Evolutionary conservation across 1,140 invertebrate species (phyloP).

Genomic region (Drosophila pseudoananassae): DNA sequence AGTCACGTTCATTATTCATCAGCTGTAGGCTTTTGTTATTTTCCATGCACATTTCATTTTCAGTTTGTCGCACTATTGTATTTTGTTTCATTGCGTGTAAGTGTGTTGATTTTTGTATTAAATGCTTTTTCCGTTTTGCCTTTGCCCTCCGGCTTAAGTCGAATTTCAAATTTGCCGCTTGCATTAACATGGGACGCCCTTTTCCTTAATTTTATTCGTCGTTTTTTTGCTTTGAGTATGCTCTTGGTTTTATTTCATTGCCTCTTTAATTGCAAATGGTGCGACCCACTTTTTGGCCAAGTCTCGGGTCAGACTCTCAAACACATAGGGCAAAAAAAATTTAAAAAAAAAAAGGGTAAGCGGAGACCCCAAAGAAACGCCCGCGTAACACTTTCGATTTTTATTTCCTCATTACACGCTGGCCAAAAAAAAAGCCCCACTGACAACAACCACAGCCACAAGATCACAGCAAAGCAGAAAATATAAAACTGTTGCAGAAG

Average conservation of each 20-base stretch:
- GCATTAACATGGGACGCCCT: conserved; percentile 62
- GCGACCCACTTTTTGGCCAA: conserved; percentile 65
- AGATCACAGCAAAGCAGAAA: conserved; percentile 33
- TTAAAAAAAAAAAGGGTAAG: conserved; percentile 30
- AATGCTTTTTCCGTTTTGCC: conserved; percentile 27
- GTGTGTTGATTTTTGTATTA: conserved; percentile 23
- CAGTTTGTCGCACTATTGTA: conserved; percentile 17
- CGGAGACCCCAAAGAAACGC: conserved; percentile 59
- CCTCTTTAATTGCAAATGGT: conserved; percentile 70
- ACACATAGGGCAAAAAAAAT: conserved; percentile 13
- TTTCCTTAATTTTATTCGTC: conserved; percentile 64
- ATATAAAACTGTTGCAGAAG: conserved; percentile 9
- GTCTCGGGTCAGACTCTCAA: conserved; percentile 49
- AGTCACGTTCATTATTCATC: conserved; percentile 70
- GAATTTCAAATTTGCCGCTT: conserved; percentile 57
- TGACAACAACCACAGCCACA: conserved; percentile 39
- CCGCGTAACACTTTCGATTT: conserved; percentile 77
- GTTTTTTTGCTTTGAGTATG: conserved; percentile 29
- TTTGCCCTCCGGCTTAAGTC: conserved; percentile 28
- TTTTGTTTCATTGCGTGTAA: conserved; percentile 24
- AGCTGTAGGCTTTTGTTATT: conserved; percentile 36
- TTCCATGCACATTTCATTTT: conserved; percentile 37
- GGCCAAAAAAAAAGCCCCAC: conserved; percentile 26
- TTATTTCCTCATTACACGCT: conserved; percentile 74
- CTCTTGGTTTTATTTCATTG: conserved; percentile 53